Evolutionary conservation across 2,888 invertebrate genomes (phyloP).

Genomic region (Scelioninae gen. 1): DNA sequence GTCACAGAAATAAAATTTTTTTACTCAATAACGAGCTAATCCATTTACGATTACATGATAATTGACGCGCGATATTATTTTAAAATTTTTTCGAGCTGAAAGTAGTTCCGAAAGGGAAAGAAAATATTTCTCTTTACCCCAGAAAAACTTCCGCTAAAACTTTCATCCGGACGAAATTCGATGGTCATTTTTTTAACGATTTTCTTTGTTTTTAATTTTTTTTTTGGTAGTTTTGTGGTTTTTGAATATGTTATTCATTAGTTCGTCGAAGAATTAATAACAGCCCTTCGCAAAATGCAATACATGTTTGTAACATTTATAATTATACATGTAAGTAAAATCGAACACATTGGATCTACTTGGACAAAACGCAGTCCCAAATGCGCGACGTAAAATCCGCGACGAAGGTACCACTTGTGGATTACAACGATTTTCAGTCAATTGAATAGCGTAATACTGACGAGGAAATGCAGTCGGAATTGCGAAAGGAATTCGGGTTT

Average conservation of each 20-base stretch:
- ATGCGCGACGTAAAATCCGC: slow-evolving; percentile 31
- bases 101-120: not conserved
- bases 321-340: slow-evolving; percentile 63
- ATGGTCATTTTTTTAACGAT: slow-evolving; percentile 32
- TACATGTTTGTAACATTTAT: slow-evolving; percentile 45
- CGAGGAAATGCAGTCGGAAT: slow-evolving; percentile 22
- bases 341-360: slow-evolving; percentile 69
- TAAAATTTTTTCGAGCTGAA: not conserved
- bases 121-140: not conserved
- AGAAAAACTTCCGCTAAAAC: slow-evolving; percentile 6
- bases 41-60: slow-evolving; percentile 45
- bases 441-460: slow-evolving; percentile 52
- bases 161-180: slow-evolving; percentile 51
- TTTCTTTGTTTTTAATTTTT: slow-evolving; percentile 6
- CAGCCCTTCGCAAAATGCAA: slow-evolving; percentile 56
- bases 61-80: slow-evolving; percentile 50
- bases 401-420: slow-evolving; percentile 57
- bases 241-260: not conserved
- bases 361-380: slow-evolving; percentile 66
- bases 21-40: slow-evolving; percentile 21
- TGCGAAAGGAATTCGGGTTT: slow-evolving; percentile 48
- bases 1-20: slow-evolving; percentile 1
- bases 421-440: slow-evolving; percentile 47
- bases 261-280: slow-evolving; percentile 40
- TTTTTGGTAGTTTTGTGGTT: slow-evolving; percentile 3